Evolutionary conservation across 1,140 invertebrate genomes (phyloP).

Genomic region (Drosophila orena): DNA sequence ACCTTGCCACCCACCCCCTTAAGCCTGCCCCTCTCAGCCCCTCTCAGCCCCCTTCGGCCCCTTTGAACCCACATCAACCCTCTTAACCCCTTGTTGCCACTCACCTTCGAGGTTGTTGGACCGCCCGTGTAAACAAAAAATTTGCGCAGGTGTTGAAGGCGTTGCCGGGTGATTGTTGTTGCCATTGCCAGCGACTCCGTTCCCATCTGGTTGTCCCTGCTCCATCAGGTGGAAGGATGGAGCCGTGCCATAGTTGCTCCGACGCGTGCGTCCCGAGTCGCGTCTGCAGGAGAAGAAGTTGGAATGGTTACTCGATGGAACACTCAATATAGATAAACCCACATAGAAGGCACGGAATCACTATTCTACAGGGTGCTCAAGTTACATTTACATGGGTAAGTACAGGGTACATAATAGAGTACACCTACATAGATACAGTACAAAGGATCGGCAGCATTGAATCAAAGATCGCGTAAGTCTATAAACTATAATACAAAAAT

Average conservation of each 20-base stretch:
- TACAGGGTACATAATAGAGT: no score
- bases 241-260: conserved; percentile 68
- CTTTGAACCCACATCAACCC: not conserved
- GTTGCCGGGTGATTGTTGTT: conserved; percentile 65
- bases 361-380: not conserved
- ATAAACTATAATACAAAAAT: no score
- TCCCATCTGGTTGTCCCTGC: conserved; percentile 11
- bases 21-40: not conserved
- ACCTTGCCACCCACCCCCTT: not conserved
- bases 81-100: conserved; percentile 12
- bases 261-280: conserved; percentile 30
- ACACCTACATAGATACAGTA: no score
- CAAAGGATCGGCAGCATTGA: no score
- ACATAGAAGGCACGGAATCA: not conserved
- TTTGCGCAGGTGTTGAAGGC: conserved; percentile 64
- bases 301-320: not conserved
- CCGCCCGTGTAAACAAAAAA: conserved; percentile 77
- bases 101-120: conserved; percentile 73
- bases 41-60: not conserved
- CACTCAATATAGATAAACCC: not conserved
- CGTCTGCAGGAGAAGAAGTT: conserved; percentile 15
- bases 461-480: no score
- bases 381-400: not conserved
- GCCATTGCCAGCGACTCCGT: conserved; percentile 40
- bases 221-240: conserved; percentile 42